Conservation (phyloP, 2,888 invertebrate species). For the Pomacea canaliculata region DNA sequence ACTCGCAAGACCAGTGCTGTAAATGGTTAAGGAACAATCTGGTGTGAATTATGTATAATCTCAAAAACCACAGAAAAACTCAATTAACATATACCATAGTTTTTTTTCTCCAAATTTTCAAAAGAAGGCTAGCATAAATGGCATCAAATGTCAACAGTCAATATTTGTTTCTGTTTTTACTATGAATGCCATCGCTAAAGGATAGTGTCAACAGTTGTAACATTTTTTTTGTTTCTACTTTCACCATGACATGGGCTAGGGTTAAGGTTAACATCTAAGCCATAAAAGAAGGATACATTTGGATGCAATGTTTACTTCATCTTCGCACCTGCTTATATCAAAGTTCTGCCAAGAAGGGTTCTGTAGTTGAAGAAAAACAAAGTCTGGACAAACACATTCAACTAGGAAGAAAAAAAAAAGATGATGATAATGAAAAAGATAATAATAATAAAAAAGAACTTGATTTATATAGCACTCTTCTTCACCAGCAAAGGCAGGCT, state of each 20-base stretch:
- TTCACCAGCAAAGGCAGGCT: no score
- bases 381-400: no score
- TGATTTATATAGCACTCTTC: no score
- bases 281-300: slow-evolving; percentile 46
- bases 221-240: neutral
- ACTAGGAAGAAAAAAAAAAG: no score
- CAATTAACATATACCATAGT: no score
- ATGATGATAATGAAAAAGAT: no score
- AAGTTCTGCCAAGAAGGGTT: slow-evolving; percentile 69
- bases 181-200: neutral
- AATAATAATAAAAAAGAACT: no score
- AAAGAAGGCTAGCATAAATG: no score
- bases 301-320: slow-evolving; percentile 47
- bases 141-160: neutral
- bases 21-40: neutral
- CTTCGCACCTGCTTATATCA: slow-evolving; percentile 67
- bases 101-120: no score
- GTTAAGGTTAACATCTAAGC: no score
- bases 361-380: slow-evolving; percentile 42
- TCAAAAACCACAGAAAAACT: neutral
- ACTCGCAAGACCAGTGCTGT: slow-evolving; percentile 53
- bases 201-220: neutral
- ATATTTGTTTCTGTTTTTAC: neutral
- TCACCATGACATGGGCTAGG: neutral
- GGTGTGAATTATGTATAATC: neutral